A percentile compares a stretch with the other conserved stretches of the same genome.
Evolutionary conservation across 2,113 vertebrate genomes (phyloP).

Genomic region (Hoplias malabaricus): DNA sequence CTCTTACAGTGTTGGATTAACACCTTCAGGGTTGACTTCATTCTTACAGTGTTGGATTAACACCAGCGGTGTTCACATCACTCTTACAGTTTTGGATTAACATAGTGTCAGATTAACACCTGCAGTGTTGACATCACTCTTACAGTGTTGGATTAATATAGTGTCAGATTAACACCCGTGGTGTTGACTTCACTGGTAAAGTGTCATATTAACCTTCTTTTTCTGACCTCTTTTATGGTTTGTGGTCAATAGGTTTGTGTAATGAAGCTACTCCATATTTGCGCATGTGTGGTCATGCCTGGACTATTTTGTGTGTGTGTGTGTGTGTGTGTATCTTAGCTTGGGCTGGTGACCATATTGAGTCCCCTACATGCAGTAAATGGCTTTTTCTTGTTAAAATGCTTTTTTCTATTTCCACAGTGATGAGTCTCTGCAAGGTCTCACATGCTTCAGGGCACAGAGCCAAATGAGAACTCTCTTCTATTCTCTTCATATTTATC

Average conservation of each 20-base stretch:
- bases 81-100: not conserved
- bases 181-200: too few relatives aligned
- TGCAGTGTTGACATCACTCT: too few relatives aligned
- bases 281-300: not conserved
- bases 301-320: not conserved
- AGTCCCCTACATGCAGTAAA: slow-evolving; percentile 19
- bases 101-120: not conserved
- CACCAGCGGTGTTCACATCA: not conserved
- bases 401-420: not conserved
- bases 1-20: not conserved
- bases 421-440: slow-evolving; percentile 36
- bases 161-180: not conserved
- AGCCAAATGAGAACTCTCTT: not conserved
- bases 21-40: not conserved
- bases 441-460: not conserved
- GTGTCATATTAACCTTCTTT: too few relatives aligned
- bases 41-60: not conserved
- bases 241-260: not conserved
- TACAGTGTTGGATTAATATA: not conserved
- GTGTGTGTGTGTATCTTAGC: slow-evolving; percentile 35
- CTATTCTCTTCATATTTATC: not conserved
- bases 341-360: not conserved
- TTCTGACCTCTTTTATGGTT: too few relatives aligned
- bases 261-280: too few relatives aligned
- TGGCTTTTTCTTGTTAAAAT: slow-evolving; percentile 1